Conservation (phyloP, 2,113 vertebrate genomes). For the Pluvianellus socialis region DNA sequence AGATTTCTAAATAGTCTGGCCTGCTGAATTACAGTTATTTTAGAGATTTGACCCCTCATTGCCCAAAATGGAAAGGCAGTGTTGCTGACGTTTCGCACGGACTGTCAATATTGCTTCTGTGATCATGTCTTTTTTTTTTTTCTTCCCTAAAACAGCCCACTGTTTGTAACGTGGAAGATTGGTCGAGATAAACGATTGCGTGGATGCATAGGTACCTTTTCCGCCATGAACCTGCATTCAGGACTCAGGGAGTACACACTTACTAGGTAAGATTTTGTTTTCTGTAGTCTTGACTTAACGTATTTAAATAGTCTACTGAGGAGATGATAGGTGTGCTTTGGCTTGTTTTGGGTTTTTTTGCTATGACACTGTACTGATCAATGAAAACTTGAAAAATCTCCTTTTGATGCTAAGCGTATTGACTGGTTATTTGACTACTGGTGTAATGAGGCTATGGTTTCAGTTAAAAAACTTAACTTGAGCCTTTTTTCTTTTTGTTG, state of each 20-base stretch:
- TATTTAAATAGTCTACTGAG: slow-evolving; percentile 15
- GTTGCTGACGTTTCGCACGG: not conserved
- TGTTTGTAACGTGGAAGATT: slow-evolving; percentile 99
- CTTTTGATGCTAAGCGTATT: slow-evolving; percentile 1
- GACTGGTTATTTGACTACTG: slow-evolving; percentile 20
- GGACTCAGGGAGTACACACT: slow-evolving; percentile 99
- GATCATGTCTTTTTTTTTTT: slow-evolving; percentile 54
- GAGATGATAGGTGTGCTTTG: not conserved
- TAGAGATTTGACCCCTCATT: not conserved
- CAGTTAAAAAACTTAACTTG: not conserved
- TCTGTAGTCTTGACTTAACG: slow-evolving; percentile 25
- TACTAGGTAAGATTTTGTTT: slow-evolving; percentile 90
- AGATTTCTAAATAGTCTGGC: not conserved
- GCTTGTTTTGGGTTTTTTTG: not conserved
- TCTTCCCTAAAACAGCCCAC: slow-evolving; percentile 84
- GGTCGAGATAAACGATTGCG: slow-evolving; percentile 98
- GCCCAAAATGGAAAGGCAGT: not conserved
- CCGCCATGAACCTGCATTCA: slow-evolving; percentile 99
- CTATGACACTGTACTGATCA: slow-evolving; percentile 3
- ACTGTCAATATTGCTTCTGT: not conserved
- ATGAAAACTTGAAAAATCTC: not conserved
- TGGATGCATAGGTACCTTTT: slow-evolving; percentile 99
- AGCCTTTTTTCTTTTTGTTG: not conserved
- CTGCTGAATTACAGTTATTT: not conserved
- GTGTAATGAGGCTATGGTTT: not conserved